These are phyloP conservation scores for Drosophila greeni DNA, from an alignment of 2,888 invertebrate species.

Conservation along the genomic window DNA sequence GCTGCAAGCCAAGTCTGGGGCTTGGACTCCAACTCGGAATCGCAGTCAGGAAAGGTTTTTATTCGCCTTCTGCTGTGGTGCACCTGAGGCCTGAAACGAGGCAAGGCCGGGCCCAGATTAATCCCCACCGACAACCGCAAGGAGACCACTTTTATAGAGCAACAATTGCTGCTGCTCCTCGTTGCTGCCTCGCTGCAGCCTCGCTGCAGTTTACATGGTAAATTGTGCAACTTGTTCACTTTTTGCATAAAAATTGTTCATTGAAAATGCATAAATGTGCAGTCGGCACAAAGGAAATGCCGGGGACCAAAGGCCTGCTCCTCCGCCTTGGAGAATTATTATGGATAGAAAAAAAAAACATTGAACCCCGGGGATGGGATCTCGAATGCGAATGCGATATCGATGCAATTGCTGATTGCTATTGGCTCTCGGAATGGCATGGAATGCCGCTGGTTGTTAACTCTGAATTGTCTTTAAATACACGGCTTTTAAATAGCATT, in stretches of 20 bases:
- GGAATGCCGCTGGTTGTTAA: constrained; percentile 36
- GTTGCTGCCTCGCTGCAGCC: constrained; percentile 8
- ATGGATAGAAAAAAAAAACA: constrained; percentile 65
- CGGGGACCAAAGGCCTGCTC: constrained; percentile 15
- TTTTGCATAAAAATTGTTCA: constrained; percentile 74
- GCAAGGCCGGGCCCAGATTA: constrained; percentile 70
- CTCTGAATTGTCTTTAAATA: constrained; percentile 70
- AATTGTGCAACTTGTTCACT: constrained; percentile 74
- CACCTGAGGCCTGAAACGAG: constrained; percentile 50
- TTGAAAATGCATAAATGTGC: constrained; percentile 75
- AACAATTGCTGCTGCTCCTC: constrained; percentile 57
- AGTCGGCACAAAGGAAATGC: constrained; percentile 68
- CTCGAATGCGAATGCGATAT: constrained; percentile 57
- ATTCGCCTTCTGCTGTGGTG: constrained; percentile 24
- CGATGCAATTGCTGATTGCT: constrained; percentile 71
- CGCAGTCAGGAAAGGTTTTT: constrained; percentile 24
- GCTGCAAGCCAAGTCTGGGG: constrained; percentile 32
- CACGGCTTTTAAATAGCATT: constrained; percentile 71
- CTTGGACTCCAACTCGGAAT: constrained; percentile 2
- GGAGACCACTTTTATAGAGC: constrained; percentile 67
- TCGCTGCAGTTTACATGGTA: constrained; percentile 63
- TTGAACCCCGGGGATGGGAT: constrained; percentile 58
- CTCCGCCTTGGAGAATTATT: constrained; percentile 64
- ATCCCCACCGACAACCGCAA: constrained; percentile 62
- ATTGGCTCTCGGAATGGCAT: constrained; percentile 26